phyloP scores from a whole-genome alignment of 2,797 vertebrate genomes.

The Centropyge bicolor region DNA sequence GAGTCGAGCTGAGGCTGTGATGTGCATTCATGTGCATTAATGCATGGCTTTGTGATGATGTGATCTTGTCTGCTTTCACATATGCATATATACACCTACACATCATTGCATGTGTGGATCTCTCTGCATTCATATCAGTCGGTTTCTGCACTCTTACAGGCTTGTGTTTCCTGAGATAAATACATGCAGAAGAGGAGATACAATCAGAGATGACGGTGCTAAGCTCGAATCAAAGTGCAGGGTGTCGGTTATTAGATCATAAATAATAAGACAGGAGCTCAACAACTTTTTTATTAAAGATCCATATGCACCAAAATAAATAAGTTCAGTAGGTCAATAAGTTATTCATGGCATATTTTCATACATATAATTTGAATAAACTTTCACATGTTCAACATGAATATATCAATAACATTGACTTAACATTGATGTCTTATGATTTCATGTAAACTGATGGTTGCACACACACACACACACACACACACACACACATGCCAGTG shows the following conservation, averaged over 20 bases:
- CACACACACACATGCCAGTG: too few relatives aligned
- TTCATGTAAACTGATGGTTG: too few relatives aligned
- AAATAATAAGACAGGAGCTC: background rate
- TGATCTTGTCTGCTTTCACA: background rate
- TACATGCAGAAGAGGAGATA: background rate
- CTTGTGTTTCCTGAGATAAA: background rate
- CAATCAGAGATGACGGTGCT: too few relatives aligned
- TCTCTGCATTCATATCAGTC: background rate
- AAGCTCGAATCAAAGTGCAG: background rate
- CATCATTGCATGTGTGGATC: background rate
- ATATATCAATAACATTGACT: too few relatives aligned
- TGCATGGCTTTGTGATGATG: conserved; percentile 19
- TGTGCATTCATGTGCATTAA: conserved; percentile 18
- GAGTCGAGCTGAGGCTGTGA: background rate
- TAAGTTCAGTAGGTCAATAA: background rate
- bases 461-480: too few relatives aligned
- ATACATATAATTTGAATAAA: background rate
- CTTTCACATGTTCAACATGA: background rate
- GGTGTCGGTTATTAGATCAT: background rate
- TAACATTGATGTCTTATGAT: too few relatives aligned
- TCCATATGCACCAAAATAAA: background rate
- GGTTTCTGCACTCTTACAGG: background rate
- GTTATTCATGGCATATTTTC: background rate
- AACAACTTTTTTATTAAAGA: background rate
- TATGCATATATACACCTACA: background rate